Base-by-base conservation (phyloP, 2,113 vertebrate species). In the Oncorhynchus kisutch region DNA sequence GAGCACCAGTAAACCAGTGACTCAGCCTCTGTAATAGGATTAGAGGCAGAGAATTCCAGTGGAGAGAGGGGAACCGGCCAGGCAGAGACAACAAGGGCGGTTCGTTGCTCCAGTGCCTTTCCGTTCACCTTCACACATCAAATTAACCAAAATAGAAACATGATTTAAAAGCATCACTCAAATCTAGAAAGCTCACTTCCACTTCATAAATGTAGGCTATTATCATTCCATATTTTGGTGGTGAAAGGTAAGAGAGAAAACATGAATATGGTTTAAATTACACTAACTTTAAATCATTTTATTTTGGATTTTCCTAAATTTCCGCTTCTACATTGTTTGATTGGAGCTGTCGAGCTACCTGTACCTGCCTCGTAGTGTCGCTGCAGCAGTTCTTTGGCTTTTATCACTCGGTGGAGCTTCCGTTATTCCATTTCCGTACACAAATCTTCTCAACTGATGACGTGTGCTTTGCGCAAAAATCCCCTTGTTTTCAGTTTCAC, bases 371-470 rank as follows among this genome's bases (percentile, higher is more conserved):
- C 51, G 14, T 54, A 64, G 60, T 22, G 60, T 22, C 60, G 60
- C 60, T 64, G 60, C 16, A 64, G 60, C 18, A 20, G 18, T 39
- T 39, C 5, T 45, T 18, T 16, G 14, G 2, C 4, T 2, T 69
- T 34, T 11, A n/a, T 34, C 34, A 34, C 20, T 20, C 18, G 6
- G 39, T 45, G 2, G n/a, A 25, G 14, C 72, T 91, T 90, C 88
- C 90, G 85, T 65, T 78, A 77, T 74, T 54, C 27, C 22, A 84
- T 14, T 91, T 92, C 91, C 90, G 91, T 91, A 91, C 81, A 92
- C 91, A 92, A 86, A 85, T 27, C 24, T 68, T 68, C 29, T 76
- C 67, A 0, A 77, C 76, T 77, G 92, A 89, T 92, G 92, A 92
- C 91, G 92, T 92, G 91, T 89, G 81, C 82, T 22, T 67, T 80